phyloP scores from a whole-genome alignment of 2,797 vertebrate species.

The Sternarchorhynchus goeldii region DNA sequence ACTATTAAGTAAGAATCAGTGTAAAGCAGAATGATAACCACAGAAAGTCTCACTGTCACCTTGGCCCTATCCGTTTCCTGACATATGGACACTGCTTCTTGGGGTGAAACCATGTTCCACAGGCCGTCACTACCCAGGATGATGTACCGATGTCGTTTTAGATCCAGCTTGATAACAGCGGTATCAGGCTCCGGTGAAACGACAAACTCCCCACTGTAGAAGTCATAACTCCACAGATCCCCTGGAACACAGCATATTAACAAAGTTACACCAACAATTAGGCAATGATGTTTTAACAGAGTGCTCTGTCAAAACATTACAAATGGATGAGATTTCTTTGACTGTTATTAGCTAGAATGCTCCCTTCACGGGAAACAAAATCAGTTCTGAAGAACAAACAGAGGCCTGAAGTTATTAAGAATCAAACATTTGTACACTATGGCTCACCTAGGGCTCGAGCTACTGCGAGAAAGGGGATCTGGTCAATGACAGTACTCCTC shows the following conservation, averaged over 20 bases:
- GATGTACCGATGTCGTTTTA: slow-evolving; percentile 90
- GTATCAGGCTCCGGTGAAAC: slow-evolving; percentile 97
- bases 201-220: slow-evolving; percentile 98
- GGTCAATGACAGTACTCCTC: slow-evolving; percentile 94
- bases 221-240: slow-evolving; percentile 98
- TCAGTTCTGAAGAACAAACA: background rate
- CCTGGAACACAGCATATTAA: slow-evolving; percentile 69
- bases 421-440: background rate
- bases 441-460: slow-evolving; percentile 91
- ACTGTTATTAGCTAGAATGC: background rate
- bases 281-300: background rate
- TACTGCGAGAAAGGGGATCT: slow-evolving; percentile 95
- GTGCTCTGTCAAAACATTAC: too few species aligned
- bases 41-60: slow-evolving; percentile 72
- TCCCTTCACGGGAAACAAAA: too few species aligned
- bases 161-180: slow-evolving; percentile 91
- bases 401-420: background rate
- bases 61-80: slow-evolving; percentile 91
- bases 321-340: background rate
- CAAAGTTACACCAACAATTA: background rate
- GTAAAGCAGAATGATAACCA: background rate
- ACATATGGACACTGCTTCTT: slow-evolving; percentile 93
- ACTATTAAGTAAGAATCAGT: too few species aligned
- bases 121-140: slow-evolving; percentile 95
- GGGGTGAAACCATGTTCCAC: slow-evolving; percentile 99